Percentiles rank a stretch among this genome's conserved stretches.
Conservation (phyloP, 2,888 invertebrate genomes). For the Ischnura elegans region DNA sequence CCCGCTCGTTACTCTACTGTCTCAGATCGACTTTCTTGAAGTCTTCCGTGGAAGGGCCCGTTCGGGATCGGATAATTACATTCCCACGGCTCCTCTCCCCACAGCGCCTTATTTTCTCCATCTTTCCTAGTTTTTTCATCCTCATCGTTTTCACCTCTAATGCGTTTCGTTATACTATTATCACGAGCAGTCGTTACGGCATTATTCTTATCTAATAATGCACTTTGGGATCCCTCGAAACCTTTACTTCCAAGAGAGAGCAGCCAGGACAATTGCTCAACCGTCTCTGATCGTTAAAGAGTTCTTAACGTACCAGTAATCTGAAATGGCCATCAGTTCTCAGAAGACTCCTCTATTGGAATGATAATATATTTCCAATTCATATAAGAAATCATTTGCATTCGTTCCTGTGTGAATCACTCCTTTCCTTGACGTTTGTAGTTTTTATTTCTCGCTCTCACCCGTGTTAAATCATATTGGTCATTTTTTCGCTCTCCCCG, state of each 20-base stretch:
- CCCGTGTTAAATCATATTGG: too few species aligned
- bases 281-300: too few species aligned
- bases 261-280: too few species aligned
- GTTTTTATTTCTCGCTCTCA: too few species aligned
- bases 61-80: constrained; percentile 17
- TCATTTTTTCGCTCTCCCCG: neutral
- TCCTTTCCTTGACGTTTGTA: too few species aligned
- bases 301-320: too few species aligned
- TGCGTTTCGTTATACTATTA: constrained; percentile 75
- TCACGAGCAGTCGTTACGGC: constrained; percentile 74
- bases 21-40: constrained; percentile 3
- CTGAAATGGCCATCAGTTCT: too few species aligned
- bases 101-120: constrained; percentile 68
- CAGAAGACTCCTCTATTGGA: too few species aligned
- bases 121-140: constrained; percentile 64
- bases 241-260: too few species aligned
- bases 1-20: constrained; percentile 2
- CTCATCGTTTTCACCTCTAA: constrained; percentile 74
- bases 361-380: too few species aligned
- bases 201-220: constrained; percentile 73
- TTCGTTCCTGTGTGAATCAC: too few species aligned
- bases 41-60: neutral
- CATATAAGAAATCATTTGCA: too few species aligned
- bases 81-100: constrained; percentile 59
- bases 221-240: constrained; percentile 71